Conservation (phyloP, 2,113 vertebrate species). For the Climacteris rufus region DNA sequence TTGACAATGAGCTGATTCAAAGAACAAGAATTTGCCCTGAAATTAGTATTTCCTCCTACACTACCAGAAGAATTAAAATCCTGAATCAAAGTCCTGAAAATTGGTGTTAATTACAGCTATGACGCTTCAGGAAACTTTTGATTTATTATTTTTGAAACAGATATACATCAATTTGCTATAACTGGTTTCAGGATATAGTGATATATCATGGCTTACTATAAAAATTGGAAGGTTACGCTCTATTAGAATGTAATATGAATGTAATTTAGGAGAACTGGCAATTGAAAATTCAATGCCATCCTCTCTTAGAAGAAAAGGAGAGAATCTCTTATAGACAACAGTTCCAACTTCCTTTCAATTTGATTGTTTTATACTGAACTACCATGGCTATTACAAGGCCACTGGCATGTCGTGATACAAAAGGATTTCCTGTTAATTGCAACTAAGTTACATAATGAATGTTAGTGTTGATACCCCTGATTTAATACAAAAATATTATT, state of each 20-base stretch:
- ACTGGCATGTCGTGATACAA: not conserved
- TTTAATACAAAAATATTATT: not conserved
- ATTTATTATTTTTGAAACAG: not conserved
- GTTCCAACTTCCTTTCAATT: not conserved
- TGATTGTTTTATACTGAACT: not conserved
- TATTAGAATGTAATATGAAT: not conserved
- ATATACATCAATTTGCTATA: not conserved
- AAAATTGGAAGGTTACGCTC: not conserved
- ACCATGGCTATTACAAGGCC: not conserved
- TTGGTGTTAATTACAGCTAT: not conserved
- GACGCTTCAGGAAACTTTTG: not conserved
- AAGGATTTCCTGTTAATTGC: not conserved
- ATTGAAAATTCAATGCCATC: not conserved
- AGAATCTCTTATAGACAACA: not conserved
- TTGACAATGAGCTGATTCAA: not conserved
- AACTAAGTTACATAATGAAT: not conserved
- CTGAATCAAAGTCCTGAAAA: not conserved
- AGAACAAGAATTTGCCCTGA: conserved; percentile 6
- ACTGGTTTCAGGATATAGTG: not conserved
- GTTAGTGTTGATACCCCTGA: not conserved
- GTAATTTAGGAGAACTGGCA: not conserved
- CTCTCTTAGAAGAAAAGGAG: not conserved
- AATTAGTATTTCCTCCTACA: not conserved
- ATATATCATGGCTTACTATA: not conserved
- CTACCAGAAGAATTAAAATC: not conserved